phyloP scores from a whole-genome alignment of 64 coral and sea anemone species.

The Porites lutea region DNA sequence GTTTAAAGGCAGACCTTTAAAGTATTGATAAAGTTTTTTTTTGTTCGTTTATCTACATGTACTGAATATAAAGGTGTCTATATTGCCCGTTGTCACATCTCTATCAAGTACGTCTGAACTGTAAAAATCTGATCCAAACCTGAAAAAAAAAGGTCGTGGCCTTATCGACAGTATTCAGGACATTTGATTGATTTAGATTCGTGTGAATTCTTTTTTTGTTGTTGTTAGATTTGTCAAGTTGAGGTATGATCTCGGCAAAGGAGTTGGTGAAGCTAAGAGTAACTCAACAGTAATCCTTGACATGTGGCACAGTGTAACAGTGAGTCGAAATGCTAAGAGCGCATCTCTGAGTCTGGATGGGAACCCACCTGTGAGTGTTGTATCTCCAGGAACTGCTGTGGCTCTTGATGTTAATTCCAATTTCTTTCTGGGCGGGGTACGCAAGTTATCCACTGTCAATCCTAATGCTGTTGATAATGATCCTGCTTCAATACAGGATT shows the following conservation, averaged over 20 bases:
- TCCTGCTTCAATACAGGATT: constrained; percentile 54
- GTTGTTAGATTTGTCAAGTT: constrained; percentile 70
- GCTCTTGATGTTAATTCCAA: constrained; percentile 74
- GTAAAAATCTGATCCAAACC: no score
- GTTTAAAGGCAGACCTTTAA: no score
- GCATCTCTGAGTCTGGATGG: constrained; percentile 56
- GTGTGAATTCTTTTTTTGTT: constrained; percentile 1
- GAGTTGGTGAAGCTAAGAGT: constrained; percentile 52
- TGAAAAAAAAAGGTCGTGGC: no score
- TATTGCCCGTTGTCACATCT: no score
- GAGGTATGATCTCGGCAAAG: constrained; percentile 80
- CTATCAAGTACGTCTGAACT: no score
- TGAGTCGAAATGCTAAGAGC: constrained; percentile 30
- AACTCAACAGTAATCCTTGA: constrained; percentile 26
- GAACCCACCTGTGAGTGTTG: constrained; percentile 3
- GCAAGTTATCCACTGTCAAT: constrained; percentile 56
- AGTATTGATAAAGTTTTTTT: no score
- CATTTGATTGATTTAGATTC: no score
- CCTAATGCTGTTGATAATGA: constrained; percentile 34
- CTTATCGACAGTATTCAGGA: no score
- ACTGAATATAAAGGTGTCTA: no score
- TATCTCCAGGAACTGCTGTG: constrained; percentile 71
- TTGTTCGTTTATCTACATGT: no score
- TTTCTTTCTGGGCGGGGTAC: constrained; percentile 88
- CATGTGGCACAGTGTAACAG: constrained; percentile 57